Conservation (phyloP, 2,797 vertebrate genomes). For the Hapalemur alaotrensis region DNA sequence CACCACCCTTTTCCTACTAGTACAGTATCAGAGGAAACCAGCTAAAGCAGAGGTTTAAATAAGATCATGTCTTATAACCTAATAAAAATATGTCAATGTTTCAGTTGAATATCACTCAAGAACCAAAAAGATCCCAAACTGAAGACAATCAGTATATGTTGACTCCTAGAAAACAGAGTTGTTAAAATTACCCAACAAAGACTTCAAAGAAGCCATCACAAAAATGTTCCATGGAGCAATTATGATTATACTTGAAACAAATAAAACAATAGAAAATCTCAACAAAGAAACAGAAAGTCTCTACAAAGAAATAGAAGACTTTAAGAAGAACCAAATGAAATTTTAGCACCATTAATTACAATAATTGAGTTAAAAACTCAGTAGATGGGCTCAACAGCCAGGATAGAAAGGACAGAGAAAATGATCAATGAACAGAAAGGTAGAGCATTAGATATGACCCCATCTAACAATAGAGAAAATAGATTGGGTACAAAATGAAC, state of each 20-base stretch:
- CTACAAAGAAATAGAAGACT: background rate
- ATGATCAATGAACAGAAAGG: background rate
- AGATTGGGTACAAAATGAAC: background rate
- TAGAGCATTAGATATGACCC: background rate
- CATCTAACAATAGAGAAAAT: background rate
- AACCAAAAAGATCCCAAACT: background rate
- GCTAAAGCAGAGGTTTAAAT: background rate
- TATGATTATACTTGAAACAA: background rate
- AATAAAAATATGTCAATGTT: background rate
- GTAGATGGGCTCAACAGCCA: background rate
- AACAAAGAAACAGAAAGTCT: background rate
- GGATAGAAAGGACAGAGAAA: background rate
- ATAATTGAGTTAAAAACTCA: background rate
- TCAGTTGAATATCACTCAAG: background rate
- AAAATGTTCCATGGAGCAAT: background rate
- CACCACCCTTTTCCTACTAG: background rate
- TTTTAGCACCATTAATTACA: background rate
- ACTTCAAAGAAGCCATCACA: background rate
- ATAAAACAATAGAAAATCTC: background rate
- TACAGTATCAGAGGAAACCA: background rate
- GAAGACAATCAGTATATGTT: background rate
- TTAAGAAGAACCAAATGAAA: background rate
- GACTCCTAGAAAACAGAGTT: background rate
- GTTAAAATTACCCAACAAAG: background rate
- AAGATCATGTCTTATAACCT: background rate